phyloP scores from a whole-genome alignment of 2,113 vertebrate species.

The Bothrops jararaca region DNA sequence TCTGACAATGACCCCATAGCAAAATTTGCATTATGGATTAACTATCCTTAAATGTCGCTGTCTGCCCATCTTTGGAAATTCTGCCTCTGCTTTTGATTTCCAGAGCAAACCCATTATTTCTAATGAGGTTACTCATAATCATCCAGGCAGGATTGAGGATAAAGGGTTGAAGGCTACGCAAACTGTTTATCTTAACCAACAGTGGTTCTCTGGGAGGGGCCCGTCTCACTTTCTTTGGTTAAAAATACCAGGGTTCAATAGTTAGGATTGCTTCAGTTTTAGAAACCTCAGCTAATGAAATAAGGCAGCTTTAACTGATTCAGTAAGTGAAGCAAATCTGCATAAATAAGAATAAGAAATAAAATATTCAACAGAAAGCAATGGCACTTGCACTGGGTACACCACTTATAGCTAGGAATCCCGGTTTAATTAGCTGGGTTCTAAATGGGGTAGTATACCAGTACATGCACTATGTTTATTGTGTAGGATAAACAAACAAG shows the following conservation, averaged over 20 bases:
- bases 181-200: neutral
- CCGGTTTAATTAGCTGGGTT: neutral
- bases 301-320: neutral
- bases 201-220: neutral
- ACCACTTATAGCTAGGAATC: neutral
- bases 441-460: neutral
- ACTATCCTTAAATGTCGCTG: neutral
- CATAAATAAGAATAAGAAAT: neutral
- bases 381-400: neutral
- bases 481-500: neutral
- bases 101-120: neutral
- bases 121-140: neutral
- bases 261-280: neutral
- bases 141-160: neutral
- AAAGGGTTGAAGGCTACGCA: neutral
- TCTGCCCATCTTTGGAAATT: neutral
- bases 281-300: neutral
- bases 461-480: neutral
- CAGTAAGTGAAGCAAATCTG: neutral
- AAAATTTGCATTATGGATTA: neutral
- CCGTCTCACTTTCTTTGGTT: neutral
- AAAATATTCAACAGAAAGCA: neutral
- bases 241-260: neutral
- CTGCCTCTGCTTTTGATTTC: neutral
- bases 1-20: neutral